Evolutionary conservation across 2,113 vertebrate species (phyloP), one percentile per base, ranked within the genome.

Genomic region (Propithecus coquereli): DNA sequence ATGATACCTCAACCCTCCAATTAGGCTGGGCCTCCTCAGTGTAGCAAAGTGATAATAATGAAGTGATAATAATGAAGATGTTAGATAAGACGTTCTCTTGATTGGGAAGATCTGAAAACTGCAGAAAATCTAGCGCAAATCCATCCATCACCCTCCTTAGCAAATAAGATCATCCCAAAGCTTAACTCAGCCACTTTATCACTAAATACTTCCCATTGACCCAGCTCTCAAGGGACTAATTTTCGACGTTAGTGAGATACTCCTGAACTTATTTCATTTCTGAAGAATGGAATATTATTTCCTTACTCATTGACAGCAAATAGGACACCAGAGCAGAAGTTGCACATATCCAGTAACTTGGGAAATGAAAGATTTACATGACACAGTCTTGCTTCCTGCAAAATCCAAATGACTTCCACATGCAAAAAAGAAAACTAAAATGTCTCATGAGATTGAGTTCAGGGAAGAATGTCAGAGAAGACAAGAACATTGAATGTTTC

Each of bases 351-450:
- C 32, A 14, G 30, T 17, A 57, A 93, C 70, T 93, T 83, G 70
- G 87, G 86, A 85, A 87, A 87, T 30, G 43, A 52, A 82, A 95
- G 93, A 82, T 81, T 92, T 84, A 95, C 22, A n/a, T 6, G 89
- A 40, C 88, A 79, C 16, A 1, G 40, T 66, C 87, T 82, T 71
- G 70, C 79, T 93, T 96, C 32, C 70, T 84, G 93, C 95, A 93
- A 93, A 95, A 45, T 61, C 43, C 77, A 97, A 97, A 98, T 92
- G 74, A 97, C 40, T 94, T 96, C 93, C 97, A 97, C 79, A 90
- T 96, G 94, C 40, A 68, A 59, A 45, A 50, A 68, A n/a, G 20
- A 47, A 84, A 95, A 61, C 17, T 68, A 27, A 80, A 86, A 13
- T 34, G 45, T 32, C 93, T 94, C 91, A 18, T 45, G 89, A 95